Base-by-base conservation (phyloP, 2,888 invertebrate genomes). In the Dysmachus trigonus region DNA sequence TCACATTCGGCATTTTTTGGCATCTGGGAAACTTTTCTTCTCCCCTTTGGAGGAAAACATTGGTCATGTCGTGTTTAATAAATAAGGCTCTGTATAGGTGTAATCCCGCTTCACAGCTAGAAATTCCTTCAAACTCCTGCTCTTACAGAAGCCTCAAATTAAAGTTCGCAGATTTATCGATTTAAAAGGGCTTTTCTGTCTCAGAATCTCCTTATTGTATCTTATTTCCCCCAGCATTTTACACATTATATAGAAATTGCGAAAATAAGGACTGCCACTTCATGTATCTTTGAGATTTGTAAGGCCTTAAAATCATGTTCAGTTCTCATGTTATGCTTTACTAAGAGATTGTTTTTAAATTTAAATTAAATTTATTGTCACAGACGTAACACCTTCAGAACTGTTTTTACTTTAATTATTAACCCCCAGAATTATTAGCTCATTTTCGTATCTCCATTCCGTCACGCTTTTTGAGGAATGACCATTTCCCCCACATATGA, bases 21-120 rank as follows among this genome's bases (percentile, higher is more conserved):
- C 47, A 72, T 72, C 35, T 83, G 71, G 71, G 72, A 83, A n/a
- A 83, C 38, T 83, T 72, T 83, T 41, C 71, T n/a, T 13, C 13
- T 71, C n/a, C n/a, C 8, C 41, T 30, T 72, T 22, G 6, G 1
- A 72, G n/a, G n/a, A 41, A 72, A 41, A 83, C 72, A 83, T 83
- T 83, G 83, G 27, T 31, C 53, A n/a, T 83, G 83, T 72, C 72
- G 72, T 41, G 18, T 41, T 38, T 41, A 51, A 83, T 38, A 83
- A 72, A 83, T 83, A 71, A 71, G 71, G 31, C 13, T 22, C 41
- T 72, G 30, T 83, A 27, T 71, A 38, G 27, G 38, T 77, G 4
- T 33, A 73, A 73, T 3, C 10, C 35, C 31, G 73, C 1, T 22
- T 27, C 47, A 47, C 47, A 15, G 1, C 3, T 6, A 5, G 5